phyloP scores from a whole-genome alignment of 2,888 invertebrate genomes.

The Laothoe populi region DNA sequence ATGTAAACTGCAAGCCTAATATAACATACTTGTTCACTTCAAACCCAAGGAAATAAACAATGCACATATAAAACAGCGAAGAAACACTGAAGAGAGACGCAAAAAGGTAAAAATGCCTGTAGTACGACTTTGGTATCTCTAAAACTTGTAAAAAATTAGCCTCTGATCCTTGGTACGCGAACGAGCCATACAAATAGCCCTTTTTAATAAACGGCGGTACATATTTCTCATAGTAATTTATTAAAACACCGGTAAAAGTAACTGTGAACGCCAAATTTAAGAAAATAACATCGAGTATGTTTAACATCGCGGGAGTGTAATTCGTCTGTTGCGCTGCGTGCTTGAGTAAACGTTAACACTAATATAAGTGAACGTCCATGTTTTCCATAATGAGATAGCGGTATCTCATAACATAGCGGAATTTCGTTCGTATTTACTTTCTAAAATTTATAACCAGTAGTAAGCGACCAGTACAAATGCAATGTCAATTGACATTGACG shows the following conservation, averaged over 20 bases:
- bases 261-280: constrained; percentile 70
- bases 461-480: too few species aligned
- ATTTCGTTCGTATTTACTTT: background rate
- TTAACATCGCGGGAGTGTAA: constrained; percentile 47
- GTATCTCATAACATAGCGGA: background rate
- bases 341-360: background rate
- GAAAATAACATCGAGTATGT: constrained; percentile 75
- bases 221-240: constrained; percentile 87
- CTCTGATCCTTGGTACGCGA: constrained; percentile 82
- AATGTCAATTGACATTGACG: too few species aligned
- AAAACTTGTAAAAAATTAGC: constrained; percentile 74
- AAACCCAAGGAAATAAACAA: constrained; percentile 77
- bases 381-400: background rate
- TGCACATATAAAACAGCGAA: constrained; percentile 75
- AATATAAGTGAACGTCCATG: constrained; percentile 10
- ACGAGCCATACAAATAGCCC: constrained; percentile 90
- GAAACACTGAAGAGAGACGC: constrained; percentile 85
- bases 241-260: constrained; percentile 84
- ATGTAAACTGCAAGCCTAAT: constrained; percentile 73
- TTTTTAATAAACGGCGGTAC: constrained; percentile 87
- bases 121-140: constrained; percentile 92
- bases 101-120: constrained; percentile 91
- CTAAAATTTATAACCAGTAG: background rate
- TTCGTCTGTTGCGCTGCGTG: background rate
- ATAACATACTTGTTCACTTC: constrained; percentile 77